phyloP scores from a whole-genome alignment of 2,113 vertebrate species.

The Xenus cinereus region DNA sequence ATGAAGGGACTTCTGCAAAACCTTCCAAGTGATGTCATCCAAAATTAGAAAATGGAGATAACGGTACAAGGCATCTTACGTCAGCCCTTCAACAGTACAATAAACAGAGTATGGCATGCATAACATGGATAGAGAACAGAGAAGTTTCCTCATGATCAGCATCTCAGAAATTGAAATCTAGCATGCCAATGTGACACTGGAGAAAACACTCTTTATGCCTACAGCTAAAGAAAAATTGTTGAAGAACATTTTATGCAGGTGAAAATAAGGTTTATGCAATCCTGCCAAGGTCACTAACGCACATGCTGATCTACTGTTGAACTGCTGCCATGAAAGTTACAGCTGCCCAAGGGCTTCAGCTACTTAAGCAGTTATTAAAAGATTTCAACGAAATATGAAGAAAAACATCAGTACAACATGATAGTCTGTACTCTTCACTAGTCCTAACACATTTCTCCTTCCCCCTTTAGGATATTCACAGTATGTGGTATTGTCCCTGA shows the following conservation, averaged over 20 bases:
- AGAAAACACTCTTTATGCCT: neutral
- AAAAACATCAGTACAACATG: neutral
- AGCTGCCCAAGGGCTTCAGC: neutral
- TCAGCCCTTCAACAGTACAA: neutral
- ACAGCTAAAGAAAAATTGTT: neutral
- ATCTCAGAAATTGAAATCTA: neutral
- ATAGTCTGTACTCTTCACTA: neutral
- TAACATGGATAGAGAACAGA: neutral
- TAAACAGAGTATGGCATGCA: neutral
- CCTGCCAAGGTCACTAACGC: neutral
- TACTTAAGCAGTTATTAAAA: neutral
- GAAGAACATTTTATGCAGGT: conserved; percentile 7
- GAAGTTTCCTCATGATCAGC: neutral
- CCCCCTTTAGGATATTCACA: conserved; percentile 6
- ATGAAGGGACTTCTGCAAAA: neutral
- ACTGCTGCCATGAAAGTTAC: neutral
- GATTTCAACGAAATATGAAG: conserved; percentile 23
- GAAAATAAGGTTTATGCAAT: neutral
- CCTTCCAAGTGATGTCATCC: neutral
- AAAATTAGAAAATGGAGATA: neutral
- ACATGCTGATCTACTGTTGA: neutral
- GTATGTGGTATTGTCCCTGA: conserved; percentile 8
- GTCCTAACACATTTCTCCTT: neutral
- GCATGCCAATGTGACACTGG: neutral
- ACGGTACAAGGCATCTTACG: neutral